Evolutionary conservation across 2,888 invertebrate species (phyloP).

Genomic region (Sturmia bella): DNA sequence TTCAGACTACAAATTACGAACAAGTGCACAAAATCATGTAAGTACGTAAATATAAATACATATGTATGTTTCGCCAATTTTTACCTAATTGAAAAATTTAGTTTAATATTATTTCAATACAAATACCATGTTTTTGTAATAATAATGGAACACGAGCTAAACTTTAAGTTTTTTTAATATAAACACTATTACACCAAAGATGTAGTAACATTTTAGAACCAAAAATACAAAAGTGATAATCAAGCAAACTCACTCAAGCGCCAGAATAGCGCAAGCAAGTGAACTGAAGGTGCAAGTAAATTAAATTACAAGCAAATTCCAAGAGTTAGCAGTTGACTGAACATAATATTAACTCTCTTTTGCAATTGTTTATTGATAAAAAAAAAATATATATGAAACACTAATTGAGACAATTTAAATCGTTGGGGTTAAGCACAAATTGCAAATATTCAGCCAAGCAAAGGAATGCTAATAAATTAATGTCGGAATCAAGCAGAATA

Average conservation of each 20-base stretch:
- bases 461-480: conserved; percentile 4
- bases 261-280: background rate
- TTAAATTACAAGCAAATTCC: conserved; percentile 45
- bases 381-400: conserved; percentile 32
- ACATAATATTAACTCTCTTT: conserved; percentile 33
- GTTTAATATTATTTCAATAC: too few species aligned
- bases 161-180: too few species aligned
- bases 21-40: too few species aligned
- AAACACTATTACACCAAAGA: too few species aligned
- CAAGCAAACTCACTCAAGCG: conserved; percentile 13
- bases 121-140: too few species aligned
- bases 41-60: too few species aligned
- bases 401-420: conserved; percentile 24
- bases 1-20: too few species aligned
- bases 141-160: too few species aligned
- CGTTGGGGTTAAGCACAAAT: conserved; percentile 6
- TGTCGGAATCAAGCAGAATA: background rate
- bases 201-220: too few species aligned
- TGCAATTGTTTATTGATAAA: conserved; percentile 32
- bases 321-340: conserved; percentile 44
- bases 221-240: background rate
- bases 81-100: too few species aligned
- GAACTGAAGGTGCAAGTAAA: conserved; percentile 34
- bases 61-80: too few species aligned
- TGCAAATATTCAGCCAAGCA: background rate